A percentile compares a stretch with the other conserved stretches of the same genome.
phyloP scores from a whole-genome alignment of 1,140 invertebrate genomes.

The Drosophila kepulauana region DNA sequence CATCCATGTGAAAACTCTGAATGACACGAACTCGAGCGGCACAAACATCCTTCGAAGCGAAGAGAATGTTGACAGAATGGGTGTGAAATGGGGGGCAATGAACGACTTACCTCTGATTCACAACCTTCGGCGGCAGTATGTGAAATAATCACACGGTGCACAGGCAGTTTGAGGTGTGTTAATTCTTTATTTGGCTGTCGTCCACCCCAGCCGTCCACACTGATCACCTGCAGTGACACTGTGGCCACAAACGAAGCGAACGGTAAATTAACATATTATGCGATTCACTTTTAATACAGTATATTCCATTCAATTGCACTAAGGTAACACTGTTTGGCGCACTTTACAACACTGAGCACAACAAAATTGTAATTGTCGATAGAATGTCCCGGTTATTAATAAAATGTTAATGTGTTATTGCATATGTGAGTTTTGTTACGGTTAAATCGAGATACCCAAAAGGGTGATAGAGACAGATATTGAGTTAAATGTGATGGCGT shows the following conservation, averaged over 20 bases:
- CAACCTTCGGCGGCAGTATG: slow-evolving; percentile 86
- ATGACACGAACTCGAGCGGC: slow-evolving; percentile 86
- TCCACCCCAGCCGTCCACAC: slow-evolving; percentile 87
- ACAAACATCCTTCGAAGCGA: slow-evolving; percentile 84
- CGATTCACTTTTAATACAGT: slow-evolving; percentile 33
- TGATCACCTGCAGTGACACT: slow-evolving; percentile 60
- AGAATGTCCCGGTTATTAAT: not conserved
- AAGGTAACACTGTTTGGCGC: slow-evolving; percentile 61
- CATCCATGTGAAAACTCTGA: slow-evolving; percentile 91
- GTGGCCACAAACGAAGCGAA: not conserved
- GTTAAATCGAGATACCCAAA: slow-evolving; percentile 6
- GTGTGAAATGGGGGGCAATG: not conserved
- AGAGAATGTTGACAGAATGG: not conserved
- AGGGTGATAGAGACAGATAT: not conserved
- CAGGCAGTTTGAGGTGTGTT: slow-evolving; percentile 83
- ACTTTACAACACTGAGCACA: slow-evolving; percentile 62
- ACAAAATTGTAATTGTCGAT: not conserved
- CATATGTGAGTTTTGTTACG: not conserved
- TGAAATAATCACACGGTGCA: slow-evolving; percentile 86
- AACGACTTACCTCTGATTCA: slow-evolving; percentile 81
- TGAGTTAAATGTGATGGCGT: slow-evolving; percentile 18
- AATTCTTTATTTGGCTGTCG: slow-evolving; percentile 85
- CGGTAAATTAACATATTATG: not conserved
- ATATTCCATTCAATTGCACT: slow-evolving; percentile 84
- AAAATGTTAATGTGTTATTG: slow-evolving; percentile 10